Conservation (phyloP, 2,888 invertebrate genomes). For the Agrotis segetum region DNA sequence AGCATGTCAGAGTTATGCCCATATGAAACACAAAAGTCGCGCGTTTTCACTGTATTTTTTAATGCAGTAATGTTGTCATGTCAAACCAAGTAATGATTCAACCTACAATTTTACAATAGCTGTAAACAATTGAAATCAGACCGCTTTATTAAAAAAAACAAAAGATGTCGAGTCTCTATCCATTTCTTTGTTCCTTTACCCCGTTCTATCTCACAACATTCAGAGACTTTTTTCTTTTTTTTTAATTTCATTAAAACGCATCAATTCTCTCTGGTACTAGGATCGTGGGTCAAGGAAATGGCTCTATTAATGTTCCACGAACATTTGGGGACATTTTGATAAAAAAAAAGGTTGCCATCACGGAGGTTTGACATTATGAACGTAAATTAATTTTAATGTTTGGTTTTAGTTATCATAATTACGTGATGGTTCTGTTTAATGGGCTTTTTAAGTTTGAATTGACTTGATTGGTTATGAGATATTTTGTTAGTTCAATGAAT, state of each 20-base stretch:
- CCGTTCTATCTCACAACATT: slow-evolving; percentile 69
- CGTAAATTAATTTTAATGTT: slow-evolving; percentile 55
- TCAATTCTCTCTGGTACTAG: slow-evolving; percentile 77
- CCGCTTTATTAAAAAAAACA: too few relatives aligned
- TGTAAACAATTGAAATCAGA: too few relatives aligned
- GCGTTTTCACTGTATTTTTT: too few relatives aligned
- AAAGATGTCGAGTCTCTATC: slow-evolving; percentile 45
- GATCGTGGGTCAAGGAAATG: slow-evolving; percentile 73
- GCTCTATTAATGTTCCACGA: slow-evolving; percentile 83
- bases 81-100: too few relatives aligned
- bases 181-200: slow-evolving; percentile 57
- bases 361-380: slow-evolving; percentile 47
- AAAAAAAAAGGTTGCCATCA: slow-evolving; percentile 47
- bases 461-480: background rate
- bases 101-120: too few relatives aligned
- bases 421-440: slow-evolving; percentile 32
- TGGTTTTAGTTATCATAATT: slow-evolving; percentile 32
- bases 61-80: too few relatives aligned
- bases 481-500: background rate
- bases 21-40: too few relatives aligned
- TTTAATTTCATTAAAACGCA: slow-evolving; percentile 84
- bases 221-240: slow-evolving; percentile 76
- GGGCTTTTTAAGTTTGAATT: slow-evolving; percentile 11
- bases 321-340: slow-evolving; percentile 71
- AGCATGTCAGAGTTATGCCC: too few relatives aligned